Conservation (phyloP, 2,888 invertebrate species). For the Lagria hirta region DNA sequence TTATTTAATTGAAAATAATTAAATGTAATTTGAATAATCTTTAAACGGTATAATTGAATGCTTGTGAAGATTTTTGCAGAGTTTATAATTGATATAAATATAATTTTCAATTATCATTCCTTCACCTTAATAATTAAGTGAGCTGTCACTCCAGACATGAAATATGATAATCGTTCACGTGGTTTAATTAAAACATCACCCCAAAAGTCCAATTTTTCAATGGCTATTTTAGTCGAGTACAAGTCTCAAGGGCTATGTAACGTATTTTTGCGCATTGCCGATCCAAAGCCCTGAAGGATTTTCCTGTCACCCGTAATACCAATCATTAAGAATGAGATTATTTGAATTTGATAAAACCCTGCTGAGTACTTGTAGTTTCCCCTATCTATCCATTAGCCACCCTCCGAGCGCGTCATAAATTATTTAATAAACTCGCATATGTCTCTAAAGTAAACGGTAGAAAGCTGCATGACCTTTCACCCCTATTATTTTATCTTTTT, state of each 20-base stretch:
- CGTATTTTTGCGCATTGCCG: constrained; percentile 14
- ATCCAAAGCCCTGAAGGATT: constrained; percentile 24
- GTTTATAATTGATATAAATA: too few species aligned
- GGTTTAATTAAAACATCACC: constrained; percentile 11
- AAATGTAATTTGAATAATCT: too few species aligned
- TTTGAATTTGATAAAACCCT: constrained; percentile 40
- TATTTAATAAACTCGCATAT: constrained; percentile 36
- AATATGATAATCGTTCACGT: constrained; percentile 11
- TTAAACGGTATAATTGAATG: too few species aligned
- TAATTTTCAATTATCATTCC: too few species aligned
- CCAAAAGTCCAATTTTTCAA: constrained; percentile 5
- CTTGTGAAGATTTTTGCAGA: too few species aligned
- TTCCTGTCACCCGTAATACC: constrained; percentile 37
- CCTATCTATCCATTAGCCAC: constrained; percentile 38
- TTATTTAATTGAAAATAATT: too few species aligned
- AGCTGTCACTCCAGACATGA: too few species aligned
- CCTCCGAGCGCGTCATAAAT: constrained; percentile 32
- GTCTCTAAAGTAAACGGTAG: constrained; percentile 24
- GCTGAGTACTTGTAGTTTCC: constrained; percentile 31
- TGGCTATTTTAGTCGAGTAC: constrained; percentile 17
- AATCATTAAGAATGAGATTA: constrained; percentile 39
- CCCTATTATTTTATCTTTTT: not conserved
- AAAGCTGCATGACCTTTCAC: constrained; percentile 7
- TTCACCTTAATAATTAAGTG: too few species aligned
- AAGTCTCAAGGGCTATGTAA: constrained; percentile 6